Base-by-base conservation (phyloP, 92 coral and sea anemone genomes). In the Desmophyllum pertusum region DNA sequence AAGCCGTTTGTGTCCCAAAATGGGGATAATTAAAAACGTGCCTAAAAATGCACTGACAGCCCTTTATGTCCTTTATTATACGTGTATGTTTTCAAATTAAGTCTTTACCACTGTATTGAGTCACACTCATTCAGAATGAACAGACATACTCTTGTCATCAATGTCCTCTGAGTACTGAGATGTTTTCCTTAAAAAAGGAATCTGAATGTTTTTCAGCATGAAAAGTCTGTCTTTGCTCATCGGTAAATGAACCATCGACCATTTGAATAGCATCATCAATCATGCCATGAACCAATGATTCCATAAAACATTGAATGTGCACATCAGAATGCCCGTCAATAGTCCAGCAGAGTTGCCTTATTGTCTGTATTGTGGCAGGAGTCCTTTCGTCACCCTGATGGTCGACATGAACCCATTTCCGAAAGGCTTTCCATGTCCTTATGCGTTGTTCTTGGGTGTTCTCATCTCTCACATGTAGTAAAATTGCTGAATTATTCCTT, bases 381-480 rank as follows among this genome's bases (percentile, higher is more conserved):
- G 13, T 62, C 27, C 45, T 55, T 46, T 81, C 73, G 45, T 39
- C 53, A 14, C 63, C 68, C 50, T 55, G 62, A 14, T 68, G 31
- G 5, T 55, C 53, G 0, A 21, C 9, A 18, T 48, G 68, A 18
- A 36, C 36, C 86, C 87, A 89, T 55, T 85, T 62, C 70, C 57
- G 79, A 59, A 81, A 91, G 38, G 87, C 93, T 8, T 70, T 88
- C 95, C 95, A 92, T 3, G 95, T 86, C 18, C 51, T 51, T 39
- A 36, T 36, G 5, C 90, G 71, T 27, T 85, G 87, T 27, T 55
- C 73, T 6, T 33, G 51, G 29, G 83, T 55, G 65, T 83, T 94
- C 30, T 79, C 71, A 75, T 94, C 98, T 53, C 53, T 89, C 66
- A 94, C 36, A 66, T 94, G 93, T 33, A 94, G 42, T 41, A 94